Percentiles rank a stretch among this genome's conserved stretches.
Evolutionary conservation across 1,140 invertebrate species (phyloP).

Genomic region (Metaphire vulgaris): DNA sequence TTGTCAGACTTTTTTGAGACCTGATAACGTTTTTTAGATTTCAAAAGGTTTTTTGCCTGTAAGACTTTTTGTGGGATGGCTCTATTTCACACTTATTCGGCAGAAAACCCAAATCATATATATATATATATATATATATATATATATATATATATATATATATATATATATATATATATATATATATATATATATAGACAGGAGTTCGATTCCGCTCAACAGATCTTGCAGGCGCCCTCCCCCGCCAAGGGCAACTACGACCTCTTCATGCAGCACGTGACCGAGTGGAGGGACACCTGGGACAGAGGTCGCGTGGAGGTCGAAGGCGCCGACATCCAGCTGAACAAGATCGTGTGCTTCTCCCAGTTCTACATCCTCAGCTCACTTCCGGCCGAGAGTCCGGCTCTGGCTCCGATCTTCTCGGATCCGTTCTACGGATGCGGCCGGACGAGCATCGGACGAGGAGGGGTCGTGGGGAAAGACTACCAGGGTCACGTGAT

Average conservation of each 20-base stretch:
- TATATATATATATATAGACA: not conserved
- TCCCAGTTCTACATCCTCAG: conserved; percentile 29
- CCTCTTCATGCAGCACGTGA: conserved; percentile 22
- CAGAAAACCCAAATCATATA: too few species aligned
- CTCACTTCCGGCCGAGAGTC: conserved; percentile 20
- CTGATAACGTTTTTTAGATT: too few species aligned
- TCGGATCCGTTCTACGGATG: conserved; percentile 23
- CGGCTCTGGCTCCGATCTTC: conserved; percentile 22
- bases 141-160: too few species aligned
- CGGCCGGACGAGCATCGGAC: conserved; percentile 14
- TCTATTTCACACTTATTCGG: too few species aligned
- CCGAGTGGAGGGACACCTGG: conserved; percentile 25
- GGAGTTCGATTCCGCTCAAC: conserved; percentile 25
- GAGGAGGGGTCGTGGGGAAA: conserved; percentile 12
- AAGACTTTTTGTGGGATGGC: too few species aligned
- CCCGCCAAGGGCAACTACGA: conserved; percentile 16
- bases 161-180: too few species aligned
- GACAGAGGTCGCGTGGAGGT: conserved; percentile 19
- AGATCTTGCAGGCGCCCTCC: not conserved
- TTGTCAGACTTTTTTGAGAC: too few species aligned
- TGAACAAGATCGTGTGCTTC: conserved; percentile 22
- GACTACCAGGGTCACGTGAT: conserved; percentile 30
- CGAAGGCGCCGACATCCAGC: conserved; percentile 20
- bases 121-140: too few species aligned
- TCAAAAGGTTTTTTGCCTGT: too few species aligned